phyloP scores from a whole-genome alignment of 2,888 invertebrate species.

The Thecophora atra region DNA sequence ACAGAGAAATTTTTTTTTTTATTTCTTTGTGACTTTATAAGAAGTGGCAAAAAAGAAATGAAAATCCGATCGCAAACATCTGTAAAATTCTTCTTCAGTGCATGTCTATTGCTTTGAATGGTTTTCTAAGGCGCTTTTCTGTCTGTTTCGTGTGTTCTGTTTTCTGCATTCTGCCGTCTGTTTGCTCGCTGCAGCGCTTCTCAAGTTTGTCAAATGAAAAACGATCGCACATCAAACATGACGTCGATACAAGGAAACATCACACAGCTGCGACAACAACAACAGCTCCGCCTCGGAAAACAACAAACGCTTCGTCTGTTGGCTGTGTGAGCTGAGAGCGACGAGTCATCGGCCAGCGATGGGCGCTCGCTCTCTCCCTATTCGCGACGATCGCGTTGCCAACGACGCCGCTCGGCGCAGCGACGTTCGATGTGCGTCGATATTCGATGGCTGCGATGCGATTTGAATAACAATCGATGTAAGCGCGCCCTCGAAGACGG shows the following conservation, averaged over 20 bases:
- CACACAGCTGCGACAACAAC: slow-evolving; percentile 11
- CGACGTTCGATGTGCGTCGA: slow-evolving; percentile 47
- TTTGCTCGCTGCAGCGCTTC: slow-evolving; percentile 6
- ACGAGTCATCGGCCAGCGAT: slow-evolving; percentile 4
- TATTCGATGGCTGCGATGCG: slow-evolving; percentile 44
- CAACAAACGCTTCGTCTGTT: slow-evolving; percentile 24
- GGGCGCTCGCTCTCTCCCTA: neutral
- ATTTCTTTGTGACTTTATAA: no score
- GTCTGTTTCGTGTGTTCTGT: neutral
- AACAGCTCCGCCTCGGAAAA: neutral
- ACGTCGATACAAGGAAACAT: slow-evolving; percentile 17
- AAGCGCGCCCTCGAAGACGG: slow-evolving; percentile 44
- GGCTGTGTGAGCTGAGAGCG: neutral
- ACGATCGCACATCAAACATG: slow-evolving; percentile 17
- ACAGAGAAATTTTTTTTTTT: no score
- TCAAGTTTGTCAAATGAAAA: slow-evolving; percentile 22
- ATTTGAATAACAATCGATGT: slow-evolving; percentile 50
- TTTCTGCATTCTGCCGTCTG: neutral
- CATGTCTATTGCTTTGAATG: neutral
- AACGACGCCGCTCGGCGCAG: slow-evolving; percentile 34
- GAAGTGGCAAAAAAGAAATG: no score
- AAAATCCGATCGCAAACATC: no score
- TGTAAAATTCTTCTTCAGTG: neutral
- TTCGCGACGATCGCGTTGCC: slow-evolving; percentile 44
- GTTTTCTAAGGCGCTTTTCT: neutral